Evolutionary conservation across 1,140 invertebrate genomes (phyloP).

Genomic region (Schlechtendalia chinensis): DNA sequence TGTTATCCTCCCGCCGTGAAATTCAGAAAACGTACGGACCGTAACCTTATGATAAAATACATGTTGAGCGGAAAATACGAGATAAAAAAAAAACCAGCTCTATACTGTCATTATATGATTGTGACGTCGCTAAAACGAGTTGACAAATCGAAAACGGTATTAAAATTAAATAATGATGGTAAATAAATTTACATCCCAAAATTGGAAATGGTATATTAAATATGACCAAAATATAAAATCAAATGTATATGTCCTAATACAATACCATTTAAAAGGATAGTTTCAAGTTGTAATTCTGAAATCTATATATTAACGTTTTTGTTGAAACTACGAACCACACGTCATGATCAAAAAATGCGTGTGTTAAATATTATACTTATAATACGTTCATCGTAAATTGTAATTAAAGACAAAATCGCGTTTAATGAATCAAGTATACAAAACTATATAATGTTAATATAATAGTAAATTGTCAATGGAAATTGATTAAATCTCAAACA

Average conservation of each 20-base stretch:
- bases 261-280: no score
- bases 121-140: constrained; percentile 22
- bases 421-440: neutral
- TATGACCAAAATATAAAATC: no score
- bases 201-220: no score
- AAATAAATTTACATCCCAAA: no score
- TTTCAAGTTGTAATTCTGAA: no score
- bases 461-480: neutral
- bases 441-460: neutral
- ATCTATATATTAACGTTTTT: no score
- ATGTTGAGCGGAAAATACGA: constrained; percentile 20
- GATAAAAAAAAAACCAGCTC: no score
- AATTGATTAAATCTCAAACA: neutral
- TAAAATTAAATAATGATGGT: neutral
- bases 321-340: no score
- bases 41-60: constrained; percentile 44
- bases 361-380: no score
- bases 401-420: neutral
- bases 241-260: no score
- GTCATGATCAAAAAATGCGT: neutral
- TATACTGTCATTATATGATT: constrained; percentile 5
- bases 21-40: neutral
- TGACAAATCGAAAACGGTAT: constrained; percentile 20
- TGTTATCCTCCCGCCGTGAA: neutral
- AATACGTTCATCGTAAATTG: no score